Conservation (phyloP, 2,797 vertebrate species). For the Siniperca scherzeri region DNA sequence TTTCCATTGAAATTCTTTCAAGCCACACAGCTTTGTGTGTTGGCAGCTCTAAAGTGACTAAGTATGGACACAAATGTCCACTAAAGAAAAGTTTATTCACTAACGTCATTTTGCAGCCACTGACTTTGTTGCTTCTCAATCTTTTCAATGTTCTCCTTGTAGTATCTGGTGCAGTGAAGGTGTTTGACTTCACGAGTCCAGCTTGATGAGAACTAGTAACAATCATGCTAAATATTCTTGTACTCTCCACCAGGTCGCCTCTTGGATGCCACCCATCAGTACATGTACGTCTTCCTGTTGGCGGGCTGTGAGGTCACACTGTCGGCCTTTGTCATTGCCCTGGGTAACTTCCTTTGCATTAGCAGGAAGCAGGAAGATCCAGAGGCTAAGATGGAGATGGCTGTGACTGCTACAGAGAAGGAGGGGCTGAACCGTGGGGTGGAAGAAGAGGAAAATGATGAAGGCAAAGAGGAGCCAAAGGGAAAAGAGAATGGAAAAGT, state of each 20-base stretch:
- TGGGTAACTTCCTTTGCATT: constrained; percentile 91
- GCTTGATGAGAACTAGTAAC: background rate
- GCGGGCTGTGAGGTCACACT: constrained; percentile 90
- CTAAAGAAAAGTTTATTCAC: background rate
- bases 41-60: background rate
- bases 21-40: background rate
- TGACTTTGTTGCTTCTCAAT: background rate
- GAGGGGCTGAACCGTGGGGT: constrained; percentile 77
- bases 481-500: constrained; percentile 79
- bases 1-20: too few relatives aligned
- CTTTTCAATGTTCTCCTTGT: background rate
- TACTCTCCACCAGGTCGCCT: constrained; percentile 85
- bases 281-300: constrained; percentile 92
- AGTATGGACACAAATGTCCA: background rate
- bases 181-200: background rate
- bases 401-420: constrained; percentile 65
- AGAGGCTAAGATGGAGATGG: constrained; percentile 78
- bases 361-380: constrained; percentile 73
- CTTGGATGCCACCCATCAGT: constrained; percentile 89
- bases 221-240: background rate
- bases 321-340: constrained; percentile 87
- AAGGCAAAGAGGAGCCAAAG: constrained; percentile 79
- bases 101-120: background rate
- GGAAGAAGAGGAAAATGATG: constrained; percentile 70
- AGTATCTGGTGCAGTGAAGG: background rate